Base-by-base conservation (phyloP, 1,140 invertebrate genomes). In the Ips typographus region DNA sequence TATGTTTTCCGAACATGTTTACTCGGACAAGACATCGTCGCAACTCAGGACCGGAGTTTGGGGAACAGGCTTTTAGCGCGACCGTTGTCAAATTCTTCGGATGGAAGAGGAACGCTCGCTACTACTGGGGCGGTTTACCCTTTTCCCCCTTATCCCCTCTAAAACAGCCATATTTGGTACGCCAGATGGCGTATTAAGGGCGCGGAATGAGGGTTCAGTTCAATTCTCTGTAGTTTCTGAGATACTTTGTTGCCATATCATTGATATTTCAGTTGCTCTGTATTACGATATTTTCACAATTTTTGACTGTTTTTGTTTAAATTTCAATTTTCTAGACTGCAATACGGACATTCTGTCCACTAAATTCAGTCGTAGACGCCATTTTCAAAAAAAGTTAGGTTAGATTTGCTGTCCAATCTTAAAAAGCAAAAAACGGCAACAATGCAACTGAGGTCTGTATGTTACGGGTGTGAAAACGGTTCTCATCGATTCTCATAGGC, bases 131-230 rank as follows among this genome's bases (percentile, higher is more conserved):
- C 5, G 64, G 42, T 66, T 57, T 47, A 38, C 53, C 55, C 64
- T 44, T 47, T 38, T 40, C 5, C 56, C 55, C 56, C 64, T 53
- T 47, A 58, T 66, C 64, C 64, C 74, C 73, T 73, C 71, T 70
- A 60, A 63, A 55, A 70, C 63, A 71, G 58, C 70, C 73, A 63
- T 68, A 40, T n/a, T 49, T 36, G 37, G 36, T 4, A 7, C 58
- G 68, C 69, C 71, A 78, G 73, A 77, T 75, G 73, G 77, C 77
- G 73, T 61, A 55, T 39, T 53, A 65, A 72, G 63, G 65, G 74
- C 74, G 76, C 72, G 75, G 69, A 71, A 75, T 62, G 61, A 39
- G 56, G 41, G 67, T 39, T 42, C 22, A 69, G 52, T 64, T 60
- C 60, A 64, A 49, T 64, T 62, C 42, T 40, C 41, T 52, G 41